These are phyloP conservation scores for Chaenocephalus aceratus DNA, from an alignment of 2,113 vertebrate species.

Conservation along the genomic window DNA sequence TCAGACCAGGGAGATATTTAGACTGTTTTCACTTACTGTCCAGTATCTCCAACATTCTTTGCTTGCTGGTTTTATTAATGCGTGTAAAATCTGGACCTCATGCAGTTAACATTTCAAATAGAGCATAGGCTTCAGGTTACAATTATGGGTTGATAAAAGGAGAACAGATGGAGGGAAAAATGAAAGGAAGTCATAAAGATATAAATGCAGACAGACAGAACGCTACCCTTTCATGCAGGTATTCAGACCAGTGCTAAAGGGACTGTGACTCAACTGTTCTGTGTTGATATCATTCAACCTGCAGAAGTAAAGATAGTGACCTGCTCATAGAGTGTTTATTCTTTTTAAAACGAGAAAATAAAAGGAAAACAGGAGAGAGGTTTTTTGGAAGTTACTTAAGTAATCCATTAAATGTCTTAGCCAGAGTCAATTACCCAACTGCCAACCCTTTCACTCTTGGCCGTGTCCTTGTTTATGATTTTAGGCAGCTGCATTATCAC, in stretches of 20 bases:
- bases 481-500: background rate
- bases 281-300: background rate
- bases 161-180: background rate
- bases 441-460: background rate
- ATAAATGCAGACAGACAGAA: background rate
- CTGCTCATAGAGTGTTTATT: background rate
- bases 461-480: constrained; percentile 11
- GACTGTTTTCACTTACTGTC: constrained; percentile 18
- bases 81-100: constrained; percentile 25
- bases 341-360: background rate
- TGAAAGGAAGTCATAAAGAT: background rate
- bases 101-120: constrained; percentile 11
- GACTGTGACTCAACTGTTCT: background rate
- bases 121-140: background rate
- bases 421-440: background rate
- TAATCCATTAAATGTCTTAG: background rate
- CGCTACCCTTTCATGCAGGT: background rate
- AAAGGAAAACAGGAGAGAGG: background rate
- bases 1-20: background rate
- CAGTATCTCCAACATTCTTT: constrained; percentile 9
- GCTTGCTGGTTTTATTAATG: constrained; percentile 11
- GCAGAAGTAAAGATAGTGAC: constrained; percentile 5
- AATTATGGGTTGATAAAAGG: constrained; percentile 1
- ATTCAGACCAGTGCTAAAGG: background rate
- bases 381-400: background rate